Conservation (phyloP, 1,140 invertebrate species). For the Oscheius sp. region DNA sequence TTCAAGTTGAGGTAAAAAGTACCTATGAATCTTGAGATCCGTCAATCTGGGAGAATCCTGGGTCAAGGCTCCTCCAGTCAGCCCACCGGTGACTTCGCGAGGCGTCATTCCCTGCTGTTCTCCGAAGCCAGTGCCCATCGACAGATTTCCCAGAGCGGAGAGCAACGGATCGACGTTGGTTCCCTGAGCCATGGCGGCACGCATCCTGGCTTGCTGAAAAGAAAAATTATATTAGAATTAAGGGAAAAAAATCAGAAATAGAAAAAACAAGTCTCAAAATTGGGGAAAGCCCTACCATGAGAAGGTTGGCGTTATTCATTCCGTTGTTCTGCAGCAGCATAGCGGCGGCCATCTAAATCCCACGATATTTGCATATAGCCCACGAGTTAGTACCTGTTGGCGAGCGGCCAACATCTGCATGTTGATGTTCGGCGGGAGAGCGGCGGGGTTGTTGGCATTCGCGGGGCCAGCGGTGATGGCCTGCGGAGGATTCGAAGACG, state of each 20-base stretch:
- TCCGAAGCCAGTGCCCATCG: neutral
- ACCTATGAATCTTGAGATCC: constrained; percentile 12
- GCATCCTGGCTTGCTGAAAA: neutral
- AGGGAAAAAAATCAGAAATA: no score
- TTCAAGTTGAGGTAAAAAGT: neutral
- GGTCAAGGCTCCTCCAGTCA: neutral
- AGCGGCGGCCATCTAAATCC: neutral
- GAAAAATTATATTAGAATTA: neutral
- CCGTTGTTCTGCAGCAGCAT: constrained; percentile 2
- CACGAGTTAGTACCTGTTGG: constrained; percentile 2
- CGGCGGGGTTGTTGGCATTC: no score
- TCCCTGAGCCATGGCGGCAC: neutral
- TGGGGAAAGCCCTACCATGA: neutral
- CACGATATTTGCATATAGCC: no score
- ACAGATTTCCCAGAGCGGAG: neutral
- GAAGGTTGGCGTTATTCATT: neutral
- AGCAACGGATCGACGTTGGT: neutral
- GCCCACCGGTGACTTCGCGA: no score
- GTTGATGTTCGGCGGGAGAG: no score
- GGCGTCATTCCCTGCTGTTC: no score
- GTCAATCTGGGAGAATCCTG: neutral
- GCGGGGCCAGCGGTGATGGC: neutral
- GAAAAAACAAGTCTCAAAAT: neutral
- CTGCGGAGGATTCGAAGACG: neutral
- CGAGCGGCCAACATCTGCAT: constrained; percentile 7